These are phyloP conservation scores for Pogonomyrmex barbatus DNA, from an alignment of 1,140 invertebrate genomes.

Conservation along the genomic window DNA sequence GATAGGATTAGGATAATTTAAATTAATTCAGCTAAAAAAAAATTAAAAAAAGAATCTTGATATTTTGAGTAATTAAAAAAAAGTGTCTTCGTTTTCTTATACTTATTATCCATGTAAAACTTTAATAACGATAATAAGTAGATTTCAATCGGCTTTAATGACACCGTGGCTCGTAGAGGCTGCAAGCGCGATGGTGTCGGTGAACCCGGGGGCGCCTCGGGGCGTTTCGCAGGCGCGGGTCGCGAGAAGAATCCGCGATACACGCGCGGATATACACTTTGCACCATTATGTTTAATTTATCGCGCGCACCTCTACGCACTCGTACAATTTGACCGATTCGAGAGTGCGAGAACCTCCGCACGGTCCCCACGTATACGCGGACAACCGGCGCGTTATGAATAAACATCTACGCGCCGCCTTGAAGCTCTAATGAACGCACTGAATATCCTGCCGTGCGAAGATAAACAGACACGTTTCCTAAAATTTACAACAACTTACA, in stretches of 20 bases:
- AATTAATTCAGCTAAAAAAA: not conserved
- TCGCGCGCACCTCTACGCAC: constrained; percentile 25
- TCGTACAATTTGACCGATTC: constrained; percentile 25
- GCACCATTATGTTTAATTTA: constrained; percentile 73
- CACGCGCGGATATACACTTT: constrained; percentile 63
- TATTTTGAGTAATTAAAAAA: not conserved
- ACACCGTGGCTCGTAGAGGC: constrained; percentile 55
- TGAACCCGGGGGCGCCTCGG: constrained; percentile 69
- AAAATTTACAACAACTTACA: constrained; percentile 20
- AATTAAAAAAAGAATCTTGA: not conserved
- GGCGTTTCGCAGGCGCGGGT: constrained; percentile 71
- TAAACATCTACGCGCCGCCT: constrained; percentile 20
- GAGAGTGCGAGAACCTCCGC: constrained; percentile 18
- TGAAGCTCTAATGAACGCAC: constrained; percentile 28
- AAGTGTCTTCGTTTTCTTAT: not conserved
- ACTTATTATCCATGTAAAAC: not conserved
- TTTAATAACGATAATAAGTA: constrained; percentile 39
- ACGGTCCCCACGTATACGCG: not conserved
- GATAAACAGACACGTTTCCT: constrained; percentile 32
- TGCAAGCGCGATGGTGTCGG: constrained; percentile 68
- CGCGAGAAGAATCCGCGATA: constrained; percentile 67
- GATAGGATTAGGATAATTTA: not conserved
- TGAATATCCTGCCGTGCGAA: not conserved
- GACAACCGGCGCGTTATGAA: constrained; percentile 46
- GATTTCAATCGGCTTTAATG: constrained; percentile 66